Evolutionary conservation across 2,113 vertebrate genomes (phyloP).

Genomic region (Callionymus lyra): DNA sequence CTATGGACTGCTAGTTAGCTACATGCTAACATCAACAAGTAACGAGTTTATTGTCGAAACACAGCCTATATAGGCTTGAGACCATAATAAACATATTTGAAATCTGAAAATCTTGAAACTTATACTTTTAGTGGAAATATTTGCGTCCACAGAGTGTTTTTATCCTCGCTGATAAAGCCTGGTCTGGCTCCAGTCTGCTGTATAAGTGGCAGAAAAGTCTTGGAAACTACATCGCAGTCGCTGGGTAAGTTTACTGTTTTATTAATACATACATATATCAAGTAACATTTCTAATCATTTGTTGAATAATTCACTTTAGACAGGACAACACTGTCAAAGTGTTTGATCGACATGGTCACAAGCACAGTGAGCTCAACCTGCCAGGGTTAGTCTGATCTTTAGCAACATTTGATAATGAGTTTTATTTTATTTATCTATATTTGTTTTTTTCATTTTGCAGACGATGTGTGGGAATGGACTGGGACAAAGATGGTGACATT

Average conservation of each 20-base stretch:
- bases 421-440: neutral
- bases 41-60: too few species aligned
- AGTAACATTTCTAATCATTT: neutral
- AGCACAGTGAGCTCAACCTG: slow-evolving; percentile 83
- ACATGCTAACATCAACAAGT: too few species aligned
- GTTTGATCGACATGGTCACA: slow-evolving; percentile 95
- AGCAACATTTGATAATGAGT: neutral
- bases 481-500: slow-evolving; percentile 94
- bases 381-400: slow-evolving; percentile 71
- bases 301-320: slow-evolving; percentile 50
- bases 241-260: slow-evolving; percentile 74
- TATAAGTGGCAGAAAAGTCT: slow-evolving; percentile 90
- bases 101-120: too few species aligned
- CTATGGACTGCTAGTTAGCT: too few species aligned
- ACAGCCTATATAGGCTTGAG: too few species aligned
- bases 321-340: slow-evolving; percentile 84
- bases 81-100: too few species aligned
- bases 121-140: too few species aligned
- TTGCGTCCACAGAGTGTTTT: slow-evolving; percentile 75
- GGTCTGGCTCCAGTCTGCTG: slow-evolving; percentile 70
- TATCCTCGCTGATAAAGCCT: slow-evolving; percentile 75
- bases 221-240: slow-evolving; percentile 88
- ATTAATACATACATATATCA: neutral
- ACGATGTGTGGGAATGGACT: slow-evolving; percentile 84
- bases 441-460: slow-evolving; percentile 41